A percentile compares a stretch with the other conserved stretches of the same genome.
Conservation (phyloP, 2,113 vertebrate genomes). For the Archocentrus centrarchus region DNA sequence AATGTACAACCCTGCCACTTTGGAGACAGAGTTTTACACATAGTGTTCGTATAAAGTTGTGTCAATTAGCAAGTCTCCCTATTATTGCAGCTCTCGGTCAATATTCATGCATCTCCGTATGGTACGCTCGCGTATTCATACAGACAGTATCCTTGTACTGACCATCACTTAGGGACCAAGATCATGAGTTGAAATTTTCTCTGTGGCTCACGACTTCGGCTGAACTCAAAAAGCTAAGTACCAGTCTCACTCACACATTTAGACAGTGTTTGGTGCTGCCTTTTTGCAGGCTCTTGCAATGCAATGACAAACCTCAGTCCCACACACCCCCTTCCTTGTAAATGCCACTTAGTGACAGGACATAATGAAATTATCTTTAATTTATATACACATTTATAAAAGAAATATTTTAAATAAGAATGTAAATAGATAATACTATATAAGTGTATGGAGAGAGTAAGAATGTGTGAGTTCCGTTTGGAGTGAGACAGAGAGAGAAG, state of each 20-base stretch:
- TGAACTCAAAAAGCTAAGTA: slow-evolving; percentile 50
- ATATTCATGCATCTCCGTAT: slow-evolving; percentile 44
- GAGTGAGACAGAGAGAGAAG: slow-evolving; percentile 38
- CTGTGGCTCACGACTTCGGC: slow-evolving; percentile 43
- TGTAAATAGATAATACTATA: slow-evolving; percentile 79
- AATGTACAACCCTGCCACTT: slow-evolving; percentile 75
- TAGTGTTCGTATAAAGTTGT: slow-evolving; percentile 33
- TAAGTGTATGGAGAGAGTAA: slow-evolving; percentile 64
- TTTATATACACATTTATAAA: slow-evolving; percentile 82
- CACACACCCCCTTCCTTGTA: slow-evolving; percentile 77
- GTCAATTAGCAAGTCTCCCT: slow-evolving; percentile 35
- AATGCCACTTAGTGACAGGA: slow-evolving; percentile 81
- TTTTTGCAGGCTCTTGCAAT: slow-evolving; percentile 75
- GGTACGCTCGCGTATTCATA: slow-evolving; percentile 44
- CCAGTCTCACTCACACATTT: slow-evolving; percentile 50
- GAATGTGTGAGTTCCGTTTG: slow-evolving; percentile 36
- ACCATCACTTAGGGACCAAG: slow-evolving; percentile 78
- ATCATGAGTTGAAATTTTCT: slow-evolving; percentile 55
- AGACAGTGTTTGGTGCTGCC: slow-evolving; percentile 81
- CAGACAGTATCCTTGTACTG: slow-evolving; percentile 49
- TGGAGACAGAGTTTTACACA: slow-evolving; percentile 50
- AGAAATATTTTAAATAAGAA: slow-evolving; percentile 82
- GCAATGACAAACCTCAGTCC: slow-evolving; percentile 85
- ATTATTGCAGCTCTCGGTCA: slow-evolving; percentile 10
- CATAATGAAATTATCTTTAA: slow-evolving; percentile 78